Percentiles rank a stretch among this genome's conserved stretches.
phyloP scores from a whole-genome alignment of 2,797 vertebrate species.

The Sardinella longiceps region DNA sequence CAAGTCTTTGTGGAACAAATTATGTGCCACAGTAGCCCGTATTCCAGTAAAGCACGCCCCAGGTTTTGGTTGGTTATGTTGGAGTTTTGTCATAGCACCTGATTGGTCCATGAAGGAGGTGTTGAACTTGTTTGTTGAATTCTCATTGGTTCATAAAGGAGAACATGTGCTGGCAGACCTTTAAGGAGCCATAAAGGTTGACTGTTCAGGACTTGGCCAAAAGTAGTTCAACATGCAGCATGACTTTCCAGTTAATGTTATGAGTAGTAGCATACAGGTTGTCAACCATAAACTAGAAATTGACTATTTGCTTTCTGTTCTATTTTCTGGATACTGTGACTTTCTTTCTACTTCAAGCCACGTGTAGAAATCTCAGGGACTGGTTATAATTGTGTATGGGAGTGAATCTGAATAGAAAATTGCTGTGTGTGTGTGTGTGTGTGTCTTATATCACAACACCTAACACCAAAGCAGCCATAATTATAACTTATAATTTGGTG shows the following conservation, averaged over 20 bases:
- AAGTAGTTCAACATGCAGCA: not conserved
- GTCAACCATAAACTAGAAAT: not conserved
- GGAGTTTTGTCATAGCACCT: constrained; percentile 27
- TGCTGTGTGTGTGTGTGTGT: no score
- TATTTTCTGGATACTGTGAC: not conserved
- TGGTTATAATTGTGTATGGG: no score
- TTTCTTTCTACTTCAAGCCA: not conserved
- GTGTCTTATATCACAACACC: no score
- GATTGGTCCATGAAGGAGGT: constrained; percentile 58
- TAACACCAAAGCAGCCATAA: no score
- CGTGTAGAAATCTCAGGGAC: not conserved
- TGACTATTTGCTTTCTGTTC: not conserved
- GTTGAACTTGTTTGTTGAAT: constrained; percentile 31
- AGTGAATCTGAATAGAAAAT: no score
- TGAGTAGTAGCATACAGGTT: not conserved
- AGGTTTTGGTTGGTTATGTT: constrained; percentile 51
- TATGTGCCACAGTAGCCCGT: not conserved
- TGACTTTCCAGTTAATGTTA: not conserved
- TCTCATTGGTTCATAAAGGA: constrained; percentile 28
- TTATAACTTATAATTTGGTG: no score
- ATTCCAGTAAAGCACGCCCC: constrained; percentile 51
- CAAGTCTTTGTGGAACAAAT: not conserved
- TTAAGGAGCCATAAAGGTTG: not conserved
- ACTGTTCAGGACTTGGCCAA: not conserved
- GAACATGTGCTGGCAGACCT: not conserved